A percentile compares a stretch with the other conserved stretches of the same genome.
These are phyloP conservation scores for Diploscapter pachys DNA, from an alignment of 1,140 invertebrate genomes.

Conservation along the genomic window DNA sequence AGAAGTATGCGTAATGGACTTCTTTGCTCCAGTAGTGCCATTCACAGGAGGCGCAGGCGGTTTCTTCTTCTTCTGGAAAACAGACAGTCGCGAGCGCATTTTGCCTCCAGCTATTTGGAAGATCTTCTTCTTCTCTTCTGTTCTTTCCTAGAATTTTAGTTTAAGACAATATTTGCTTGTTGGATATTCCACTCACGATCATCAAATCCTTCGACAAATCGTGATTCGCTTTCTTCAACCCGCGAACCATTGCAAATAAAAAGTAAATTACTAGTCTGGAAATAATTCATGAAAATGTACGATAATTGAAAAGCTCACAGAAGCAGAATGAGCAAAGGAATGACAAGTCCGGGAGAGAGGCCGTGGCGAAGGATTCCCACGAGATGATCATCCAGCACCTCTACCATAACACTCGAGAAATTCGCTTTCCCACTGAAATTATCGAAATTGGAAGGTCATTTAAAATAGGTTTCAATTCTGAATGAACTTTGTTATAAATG, in stretches of 20 bases:
- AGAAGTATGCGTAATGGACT: no score
- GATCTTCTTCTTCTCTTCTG: constrained; percentile 84
- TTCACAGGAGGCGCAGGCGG: no score
- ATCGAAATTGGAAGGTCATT: no score
- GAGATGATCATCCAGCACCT: no score
- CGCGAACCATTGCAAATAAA: constrained; percentile 78
- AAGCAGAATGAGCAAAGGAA: constrained; percentile 77
- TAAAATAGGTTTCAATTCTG: no score
- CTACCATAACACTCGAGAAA: no score
- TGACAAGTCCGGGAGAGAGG: constrained; percentile 85
- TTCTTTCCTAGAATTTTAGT: constrained; percentile 69
- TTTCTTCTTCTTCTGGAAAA: constrained; percentile 22
- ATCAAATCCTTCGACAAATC: constrained; percentile 73
- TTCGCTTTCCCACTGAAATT: constrained; percentile 15
- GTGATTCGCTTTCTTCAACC: constrained; percentile 83
- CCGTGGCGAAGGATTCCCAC: constrained; percentile 70
- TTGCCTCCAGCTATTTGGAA: constrained; percentile 73
- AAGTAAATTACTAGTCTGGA: constrained; percentile 81
- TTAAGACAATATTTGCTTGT: no score
- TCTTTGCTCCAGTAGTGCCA: no score
- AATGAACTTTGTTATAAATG: no score
- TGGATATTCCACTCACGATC: constrained; percentile 44
- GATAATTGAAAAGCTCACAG: constrained; percentile 36
- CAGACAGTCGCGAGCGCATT: not conserved
- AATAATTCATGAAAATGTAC: no score